Conservation (phyloP, 1,140 invertebrate genomes). For the Cyrtorhinus lividipennis region DNA sequence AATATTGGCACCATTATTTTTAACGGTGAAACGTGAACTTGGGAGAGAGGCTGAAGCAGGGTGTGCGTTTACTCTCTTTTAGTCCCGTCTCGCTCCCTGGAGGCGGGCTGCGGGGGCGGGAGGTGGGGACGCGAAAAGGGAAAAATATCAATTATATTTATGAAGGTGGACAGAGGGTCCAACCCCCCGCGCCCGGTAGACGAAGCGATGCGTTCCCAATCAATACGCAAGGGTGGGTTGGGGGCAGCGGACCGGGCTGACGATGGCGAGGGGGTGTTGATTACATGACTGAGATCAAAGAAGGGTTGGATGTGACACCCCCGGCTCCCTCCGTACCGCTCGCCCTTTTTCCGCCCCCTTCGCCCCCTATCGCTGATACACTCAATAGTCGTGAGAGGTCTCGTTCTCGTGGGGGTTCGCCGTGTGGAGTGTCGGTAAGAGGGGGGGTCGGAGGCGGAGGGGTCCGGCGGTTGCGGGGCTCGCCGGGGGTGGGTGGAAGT, state of each 20-base stretch:
- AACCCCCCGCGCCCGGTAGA: background rate
- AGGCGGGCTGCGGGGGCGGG: too few species aligned
- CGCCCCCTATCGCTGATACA: slow-evolving; percentile 4
- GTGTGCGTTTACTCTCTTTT: too few species aligned
- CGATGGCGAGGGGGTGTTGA: slow-evolving; percentile 1
- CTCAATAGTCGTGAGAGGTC: background rate
- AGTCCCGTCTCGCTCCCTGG: too few species aligned
- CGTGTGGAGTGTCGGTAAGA: too few species aligned
- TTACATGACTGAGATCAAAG: slow-evolving; percentile 9
- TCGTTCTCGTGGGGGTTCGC: background rate
- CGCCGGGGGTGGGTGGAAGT: background rate
- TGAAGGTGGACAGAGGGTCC: slow-evolving; percentile 3
- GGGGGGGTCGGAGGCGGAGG: too few species aligned
- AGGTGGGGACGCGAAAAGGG: background rate
- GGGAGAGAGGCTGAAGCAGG: background rate
- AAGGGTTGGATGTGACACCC: slow-evolving; percentile 7
- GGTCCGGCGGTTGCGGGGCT: background rate
- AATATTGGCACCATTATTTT: background rate
- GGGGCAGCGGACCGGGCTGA: background rate
- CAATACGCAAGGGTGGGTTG: background rate
- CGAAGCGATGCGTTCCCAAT: slow-evolving; percentile 8
- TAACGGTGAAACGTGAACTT: background rate
- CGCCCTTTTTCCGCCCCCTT: background rate
- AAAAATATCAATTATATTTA: slow-evolving; percentile 10
- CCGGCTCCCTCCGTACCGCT: background rate